These are phyloP conservation scores for Holacanthella duospinosa DNA, from an alignment of 2,888 invertebrate genomes.

Conservation along the genomic window DNA sequence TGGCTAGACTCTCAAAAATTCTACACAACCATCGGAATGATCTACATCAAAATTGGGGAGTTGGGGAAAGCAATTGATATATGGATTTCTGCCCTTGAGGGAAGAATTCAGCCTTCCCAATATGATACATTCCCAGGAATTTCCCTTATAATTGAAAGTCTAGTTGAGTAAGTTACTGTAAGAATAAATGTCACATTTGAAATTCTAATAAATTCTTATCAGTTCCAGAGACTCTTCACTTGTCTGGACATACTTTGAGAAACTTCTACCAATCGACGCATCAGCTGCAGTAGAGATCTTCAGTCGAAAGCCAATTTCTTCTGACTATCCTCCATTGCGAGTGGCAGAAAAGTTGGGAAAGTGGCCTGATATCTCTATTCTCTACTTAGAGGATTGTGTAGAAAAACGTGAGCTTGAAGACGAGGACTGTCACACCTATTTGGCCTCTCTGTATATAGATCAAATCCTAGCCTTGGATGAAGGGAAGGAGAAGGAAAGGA, in stretches of 20 bases:
- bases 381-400: constrained; percentile 30
- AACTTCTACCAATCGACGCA: constrained; percentile 23
- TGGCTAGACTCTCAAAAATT: constrained; percentile 41
- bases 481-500: constrained; percentile 13
- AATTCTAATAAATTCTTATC: background rate
- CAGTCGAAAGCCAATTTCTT: constrained; percentile 21
- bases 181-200: constrained; percentile 2
- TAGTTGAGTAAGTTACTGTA: constrained; percentile 41
- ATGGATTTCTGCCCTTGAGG: constrained; percentile 43
- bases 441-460: constrained; percentile 45
- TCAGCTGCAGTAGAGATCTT: constrained; percentile 29
- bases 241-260: constrained; percentile 34
- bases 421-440: constrained; percentile 46
- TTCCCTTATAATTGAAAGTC: constrained; percentile 42
- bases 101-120: constrained; percentile 38
- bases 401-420: constrained; percentile 35
- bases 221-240: constrained; percentile 21
- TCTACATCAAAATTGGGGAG: constrained; percentile 42
- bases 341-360: constrained; percentile 33
- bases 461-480: constrained; percentile 37
- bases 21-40: constrained; percentile 43
- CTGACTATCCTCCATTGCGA: constrained; percentile 24
- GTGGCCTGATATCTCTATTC: constrained; percentile 26
- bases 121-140: constrained; percentile 44
- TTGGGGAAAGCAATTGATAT: constrained; percentile 42